Evolutionary conservation across 2,113 vertebrate species (phyloP).

Genomic region (Pholis gunnellus): DNA sequence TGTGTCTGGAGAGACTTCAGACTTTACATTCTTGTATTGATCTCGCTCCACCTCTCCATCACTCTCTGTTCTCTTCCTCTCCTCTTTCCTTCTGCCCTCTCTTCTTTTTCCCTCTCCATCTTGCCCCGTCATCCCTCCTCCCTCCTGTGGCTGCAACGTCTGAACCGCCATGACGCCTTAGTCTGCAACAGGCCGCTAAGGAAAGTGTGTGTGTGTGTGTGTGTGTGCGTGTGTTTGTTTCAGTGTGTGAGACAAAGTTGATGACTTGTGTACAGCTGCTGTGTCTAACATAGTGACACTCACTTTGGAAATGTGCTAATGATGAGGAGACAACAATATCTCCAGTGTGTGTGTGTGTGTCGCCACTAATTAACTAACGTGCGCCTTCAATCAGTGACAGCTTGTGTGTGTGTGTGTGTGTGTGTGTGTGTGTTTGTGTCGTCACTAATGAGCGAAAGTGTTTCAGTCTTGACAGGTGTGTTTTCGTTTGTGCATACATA

Average conservation of each 20-base stretch:
- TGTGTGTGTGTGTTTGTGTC: conserved; percentile 46
- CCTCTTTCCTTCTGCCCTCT: too few relatives aligned
- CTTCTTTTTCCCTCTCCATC: background rate
- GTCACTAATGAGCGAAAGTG: conserved; percentile 23
- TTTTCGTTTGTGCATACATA: background rate
- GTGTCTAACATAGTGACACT: conserved; percentile 58
- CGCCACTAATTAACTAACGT: conserved; percentile 22
- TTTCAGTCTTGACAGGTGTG: conserved; percentile 46
- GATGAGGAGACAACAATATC: conserved; percentile 48
- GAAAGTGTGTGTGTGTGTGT: conserved; percentile 1
- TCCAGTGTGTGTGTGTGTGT: background rate
- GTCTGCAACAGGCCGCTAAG: conserved; percentile 38
- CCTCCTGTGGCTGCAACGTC: background rate
- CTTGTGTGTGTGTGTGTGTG: background rate
- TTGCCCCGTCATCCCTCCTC: conserved; percentile 8
- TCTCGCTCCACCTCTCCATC: background rate
- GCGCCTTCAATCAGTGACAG: conserved; percentile 22
- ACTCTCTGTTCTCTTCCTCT: background rate
- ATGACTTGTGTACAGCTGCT: conserved; percentile 43
- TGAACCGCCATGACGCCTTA: background rate
- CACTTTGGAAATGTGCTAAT: conserved; percentile 63
- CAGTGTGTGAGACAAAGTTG: conserved; percentile 24
- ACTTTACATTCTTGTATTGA: background rate
- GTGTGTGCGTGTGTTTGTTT: background rate
- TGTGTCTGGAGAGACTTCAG: background rate